Evolutionary conservation across 2,113 vertebrate species (phyloP).

Genomic region (Brachyistius frenatus): DNA sequence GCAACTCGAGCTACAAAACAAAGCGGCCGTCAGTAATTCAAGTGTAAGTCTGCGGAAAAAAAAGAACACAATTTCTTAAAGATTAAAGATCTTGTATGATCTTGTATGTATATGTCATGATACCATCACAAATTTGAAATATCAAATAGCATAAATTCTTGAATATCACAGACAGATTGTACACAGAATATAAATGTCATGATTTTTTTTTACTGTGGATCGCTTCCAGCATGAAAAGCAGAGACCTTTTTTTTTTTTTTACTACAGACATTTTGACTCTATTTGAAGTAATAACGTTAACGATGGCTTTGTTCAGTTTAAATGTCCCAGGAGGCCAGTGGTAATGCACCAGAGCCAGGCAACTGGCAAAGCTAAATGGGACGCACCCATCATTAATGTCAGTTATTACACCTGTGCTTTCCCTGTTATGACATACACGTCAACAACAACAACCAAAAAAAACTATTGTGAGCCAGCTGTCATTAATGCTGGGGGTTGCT

Average conservation of each 20-base stretch:
- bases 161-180: neutral
- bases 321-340: neutral
- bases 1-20: conserved; percentile 13
- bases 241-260: neutral
- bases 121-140: neutral
- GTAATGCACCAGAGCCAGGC: neutral
- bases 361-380: neutral
- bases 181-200: neutral
- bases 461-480: too few relatives aligned
- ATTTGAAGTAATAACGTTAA: neutral
- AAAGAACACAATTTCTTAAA: too few relatives aligned
- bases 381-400: neutral
- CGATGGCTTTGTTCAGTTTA: conserved; percentile 1
- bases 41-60: too few relatives aligned
- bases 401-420: neutral
- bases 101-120: too few relatives aligned
- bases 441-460: too few relatives aligned
- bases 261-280: conserved; percentile 17
- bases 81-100: too few relatives aligned
- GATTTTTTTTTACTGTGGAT: neutral
- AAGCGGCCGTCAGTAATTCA: too few relatives aligned
- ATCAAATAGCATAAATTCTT: neutral
- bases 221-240: too few relatives aligned
- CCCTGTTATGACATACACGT: neutral
- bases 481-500: too few relatives aligned